Percentiles rank a stretch among this genome's conserved stretches.
phyloP scores from a whole-genome alignment of 2,113 vertebrate genomes.

The Antechinus flavipes region DNA sequence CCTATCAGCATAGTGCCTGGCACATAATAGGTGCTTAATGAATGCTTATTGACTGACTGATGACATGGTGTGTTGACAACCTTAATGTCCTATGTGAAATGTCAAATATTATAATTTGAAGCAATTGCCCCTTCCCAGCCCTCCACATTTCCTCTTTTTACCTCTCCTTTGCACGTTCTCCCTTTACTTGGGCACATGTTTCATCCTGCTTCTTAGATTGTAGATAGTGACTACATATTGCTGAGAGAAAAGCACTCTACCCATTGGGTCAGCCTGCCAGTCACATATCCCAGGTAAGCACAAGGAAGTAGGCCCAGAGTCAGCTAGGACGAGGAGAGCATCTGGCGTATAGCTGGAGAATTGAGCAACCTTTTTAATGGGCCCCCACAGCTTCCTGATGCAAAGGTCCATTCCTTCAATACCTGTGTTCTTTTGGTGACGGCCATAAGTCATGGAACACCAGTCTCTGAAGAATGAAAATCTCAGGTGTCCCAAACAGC shows the following conservation, averaged over 20 bases:
- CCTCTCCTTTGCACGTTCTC: neutral
- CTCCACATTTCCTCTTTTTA: neutral
- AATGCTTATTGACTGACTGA: neutral
- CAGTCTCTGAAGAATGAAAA: neutral
- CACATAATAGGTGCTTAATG: neutral
- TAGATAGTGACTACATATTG: neutral
- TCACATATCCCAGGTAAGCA: neutral
- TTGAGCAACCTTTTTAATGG: neutral
- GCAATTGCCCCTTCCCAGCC: neutral
- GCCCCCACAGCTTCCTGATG: neutral
- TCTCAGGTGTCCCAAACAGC: neutral
- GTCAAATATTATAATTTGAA: neutral
- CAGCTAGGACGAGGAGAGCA: neutral
- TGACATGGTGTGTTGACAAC: neutral
- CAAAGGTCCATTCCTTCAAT: neutral
- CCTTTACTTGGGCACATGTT: neutral
- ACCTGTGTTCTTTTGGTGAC: neutral
- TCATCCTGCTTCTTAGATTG: neutral
- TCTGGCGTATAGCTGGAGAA: neutral
- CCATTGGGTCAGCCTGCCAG: neutral
- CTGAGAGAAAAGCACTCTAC: neutral
- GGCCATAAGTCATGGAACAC: neutral
- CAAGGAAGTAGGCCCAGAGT: neutral
- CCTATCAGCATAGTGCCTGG: neutral
- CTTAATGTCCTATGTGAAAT: neutral